Evolutionary conservation across 2,113 vertebrate species (phyloP).

Genomic region (Alces alces): DNA sequence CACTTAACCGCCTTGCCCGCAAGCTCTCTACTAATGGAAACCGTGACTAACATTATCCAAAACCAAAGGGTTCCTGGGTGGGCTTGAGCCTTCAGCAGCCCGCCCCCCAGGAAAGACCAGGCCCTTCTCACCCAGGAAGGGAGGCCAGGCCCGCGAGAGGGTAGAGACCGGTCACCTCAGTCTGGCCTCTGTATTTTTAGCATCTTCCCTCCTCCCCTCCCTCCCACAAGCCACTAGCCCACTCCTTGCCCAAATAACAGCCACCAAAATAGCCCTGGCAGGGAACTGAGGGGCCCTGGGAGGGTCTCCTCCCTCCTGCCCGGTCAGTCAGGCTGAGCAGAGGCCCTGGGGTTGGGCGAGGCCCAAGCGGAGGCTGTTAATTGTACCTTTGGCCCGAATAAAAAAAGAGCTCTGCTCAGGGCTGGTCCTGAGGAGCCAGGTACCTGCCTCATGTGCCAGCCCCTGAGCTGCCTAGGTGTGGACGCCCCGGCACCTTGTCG

Average conservation of each 20-base stretch:
- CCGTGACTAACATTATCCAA: neutral
- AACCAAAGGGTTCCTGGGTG: neutral
- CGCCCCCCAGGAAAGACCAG: neutral
- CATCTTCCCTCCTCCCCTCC: conserved; percentile 41
- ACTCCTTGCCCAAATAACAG: conserved; percentile 78
- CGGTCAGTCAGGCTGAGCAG: conserved; percentile 49
- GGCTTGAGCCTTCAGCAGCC: neutral
- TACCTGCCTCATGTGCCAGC: conserved; percentile 73
- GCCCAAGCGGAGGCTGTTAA: conserved; percentile 81
- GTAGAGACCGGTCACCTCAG: conserved; percentile 28
- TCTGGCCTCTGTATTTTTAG: conserved; percentile 67
- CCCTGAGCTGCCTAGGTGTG: neutral
- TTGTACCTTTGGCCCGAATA: conserved; percentile 89
- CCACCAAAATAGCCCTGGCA: conserved; percentile 72
- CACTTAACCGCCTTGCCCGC: neutral
- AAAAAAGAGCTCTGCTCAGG: conserved; percentile 89
- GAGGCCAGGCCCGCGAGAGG: neutral
- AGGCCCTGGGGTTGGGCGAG: conserved; percentile 62
- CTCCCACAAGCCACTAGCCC: conserved; percentile 68
- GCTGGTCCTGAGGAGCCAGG: conserved; percentile 82
- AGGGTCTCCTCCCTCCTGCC: conserved; percentile 69
- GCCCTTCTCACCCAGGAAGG: neutral
- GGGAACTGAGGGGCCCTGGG: conserved; percentile 58
- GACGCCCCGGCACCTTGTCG: neutral
- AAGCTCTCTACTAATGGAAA: neutral